Evolutionary conservation across 2,113 vertebrate species (phyloP), one percentile per base, ranked within the genome.

Genomic region (Nothocercus julius): DNA sequence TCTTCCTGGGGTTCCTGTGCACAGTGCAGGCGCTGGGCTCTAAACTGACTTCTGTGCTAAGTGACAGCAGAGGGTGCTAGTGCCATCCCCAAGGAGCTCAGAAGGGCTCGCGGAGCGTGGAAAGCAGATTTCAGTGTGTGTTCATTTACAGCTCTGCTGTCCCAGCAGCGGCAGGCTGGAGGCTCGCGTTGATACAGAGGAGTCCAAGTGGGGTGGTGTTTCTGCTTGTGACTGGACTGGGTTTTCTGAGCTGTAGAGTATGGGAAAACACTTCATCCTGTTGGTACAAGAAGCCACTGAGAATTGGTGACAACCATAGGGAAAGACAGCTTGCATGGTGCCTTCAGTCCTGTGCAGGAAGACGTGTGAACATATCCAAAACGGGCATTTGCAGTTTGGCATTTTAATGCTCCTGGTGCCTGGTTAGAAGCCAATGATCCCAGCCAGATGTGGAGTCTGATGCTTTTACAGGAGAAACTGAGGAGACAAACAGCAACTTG

Each of bases 31-130:
- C 1, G 1, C 14, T 15, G 18, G 42, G 25, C 9, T 36, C 79
- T 30, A 34, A 32, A n/a, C 24, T 22, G 87, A 5, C n/a, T 64
- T 32, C n/a, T 75, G 34, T 59, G 76, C 34, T n/a, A 44, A 19
- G 59, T 76, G 89, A 68, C 97, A 88, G 91, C 93, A 97, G 96
- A 97, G 96, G 96, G 96, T 87, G 90, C 93, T 91, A 63, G 72
- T 89, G 67, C 78, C 64, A 73, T 90, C 91, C 87, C 89, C 9
- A 51, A 93, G 83, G 64, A 47, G 67, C 1, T 0, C 64, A n/a
- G 93, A 7, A 40, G 38, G 45, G 12, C 38, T 61, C 72, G 40
- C 7, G 1, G 8, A 5, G 51, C n/a, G 0, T 1, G 10, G 67
- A 51, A 11, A 27, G 51, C 20, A 4, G 9, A 18, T 54, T 58